phyloP scores from a whole-genome alignment of 2,113 vertebrate genomes.

The Vanacampus margaritifer region DNA sequence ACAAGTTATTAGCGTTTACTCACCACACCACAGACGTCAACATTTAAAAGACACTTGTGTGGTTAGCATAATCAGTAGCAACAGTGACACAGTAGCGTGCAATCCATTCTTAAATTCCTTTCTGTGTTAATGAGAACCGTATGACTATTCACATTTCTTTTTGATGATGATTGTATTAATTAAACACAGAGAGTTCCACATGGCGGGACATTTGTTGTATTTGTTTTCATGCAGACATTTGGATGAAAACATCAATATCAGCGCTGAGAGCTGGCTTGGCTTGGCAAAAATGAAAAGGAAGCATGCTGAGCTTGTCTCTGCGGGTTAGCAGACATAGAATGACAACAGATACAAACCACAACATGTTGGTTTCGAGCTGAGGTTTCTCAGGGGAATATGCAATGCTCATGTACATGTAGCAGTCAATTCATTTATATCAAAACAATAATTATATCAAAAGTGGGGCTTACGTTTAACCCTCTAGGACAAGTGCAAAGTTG shows the following conservation, averaged over 20 bases:
- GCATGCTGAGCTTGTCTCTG: conserved; percentile 5
- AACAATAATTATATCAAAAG: not conserved
- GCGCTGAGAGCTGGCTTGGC: not conserved
- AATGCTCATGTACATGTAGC: not conserved
- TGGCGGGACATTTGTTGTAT: not conserved
- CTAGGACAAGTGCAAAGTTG: not conserved
- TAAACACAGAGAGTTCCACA: not conserved
- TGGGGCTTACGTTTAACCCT: not conserved
- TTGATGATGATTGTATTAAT: conserved; percentile 1
- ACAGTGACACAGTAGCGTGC: not conserved
- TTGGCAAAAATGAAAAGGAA: conserved; percentile 3
- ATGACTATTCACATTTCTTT: not conserved
- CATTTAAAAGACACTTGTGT: too few relatives aligned
- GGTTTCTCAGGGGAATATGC: not conserved
- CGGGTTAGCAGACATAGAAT: conserved; percentile 6
- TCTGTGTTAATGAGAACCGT: not conserved
- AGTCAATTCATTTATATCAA: not conserved
- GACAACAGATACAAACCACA: conserved; percentile 2
- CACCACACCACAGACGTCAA: too few relatives aligned
- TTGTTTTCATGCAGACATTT: conserved; percentile 6
- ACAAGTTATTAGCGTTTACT: too few relatives aligned
- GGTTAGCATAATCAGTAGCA: not conserved
- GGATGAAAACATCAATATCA: conserved; percentile 5
- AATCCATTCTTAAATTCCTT: not conserved
- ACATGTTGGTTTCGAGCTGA: not conserved